A percentile compares a stretch with the other conserved stretches of the same genome.
These are phyloP conservation scores for Garrulus glandarius DNA, from an alignment of 2,797 vertebrate species.

Conservation along the genomic window DNA sequence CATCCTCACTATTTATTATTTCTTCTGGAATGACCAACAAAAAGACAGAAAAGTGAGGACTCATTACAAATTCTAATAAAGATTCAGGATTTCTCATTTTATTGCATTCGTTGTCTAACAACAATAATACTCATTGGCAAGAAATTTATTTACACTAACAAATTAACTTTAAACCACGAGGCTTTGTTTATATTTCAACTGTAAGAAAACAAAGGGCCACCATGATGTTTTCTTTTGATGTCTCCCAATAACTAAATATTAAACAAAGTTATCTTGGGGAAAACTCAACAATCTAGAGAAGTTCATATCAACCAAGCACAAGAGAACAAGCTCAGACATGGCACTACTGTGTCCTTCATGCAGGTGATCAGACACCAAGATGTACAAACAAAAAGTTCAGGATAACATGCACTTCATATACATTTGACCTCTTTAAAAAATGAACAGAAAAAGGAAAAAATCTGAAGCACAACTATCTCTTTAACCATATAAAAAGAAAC, in stretches of 20 bases:
- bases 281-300: conserved; percentile 68
- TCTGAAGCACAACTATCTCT: conserved; percentile 51
- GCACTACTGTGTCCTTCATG: conserved; percentile 80
- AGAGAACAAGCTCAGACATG: conserved; percentile 70
- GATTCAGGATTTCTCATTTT: conserved; percentile 73
- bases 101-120: conserved; percentile 84
- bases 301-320: conserved; percentile 74
- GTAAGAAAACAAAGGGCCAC: conserved; percentile 73
- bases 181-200: conserved; percentile 61
- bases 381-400: conserved; percentile 71
- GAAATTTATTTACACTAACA: conserved; percentile 84
- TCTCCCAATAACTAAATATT: conserved; percentile 61
- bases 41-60: neutral
- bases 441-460: conserved; percentile 18
- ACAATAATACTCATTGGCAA: conserved; percentile 82
- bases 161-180: conserved; percentile 75
- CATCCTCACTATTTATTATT: neutral
- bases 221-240: conserved; percentile 55
- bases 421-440: conserved; percentile 48
- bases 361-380: conserved; percentile 75
- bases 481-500: conserved; percentile 52
- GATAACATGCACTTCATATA: conserved; percentile 69
- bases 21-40: neutral
- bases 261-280: conserved; percentile 55
- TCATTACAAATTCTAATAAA: conserved; percentile 23